Base-by-base conservation (phyloP, 2,888 invertebrate species). In the Stenoptilia bipunctidactyla region DNA sequence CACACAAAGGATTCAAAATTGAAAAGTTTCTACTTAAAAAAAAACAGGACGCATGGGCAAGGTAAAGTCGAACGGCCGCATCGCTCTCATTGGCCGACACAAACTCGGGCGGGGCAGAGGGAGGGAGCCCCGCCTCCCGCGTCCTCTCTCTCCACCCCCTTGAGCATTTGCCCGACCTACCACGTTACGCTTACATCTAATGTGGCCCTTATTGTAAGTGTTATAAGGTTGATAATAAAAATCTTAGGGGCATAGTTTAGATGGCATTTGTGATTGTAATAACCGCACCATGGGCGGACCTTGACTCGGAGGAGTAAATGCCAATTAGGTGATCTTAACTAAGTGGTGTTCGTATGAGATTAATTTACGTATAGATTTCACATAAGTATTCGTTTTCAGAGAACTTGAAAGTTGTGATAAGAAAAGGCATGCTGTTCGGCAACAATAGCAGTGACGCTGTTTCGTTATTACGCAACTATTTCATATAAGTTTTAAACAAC, bases 271-370 rank as follows among this genome's bases (percentile, higher is more conserved):
- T 60, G 66, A 75, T 75, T 75, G 75, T 69, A 63, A 63, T 74
- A 74, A 76, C 74, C 68, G 66, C 61, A 70, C 74, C 79, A 82
- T 82, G 80, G 82, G 82, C 82, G 82, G 77, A 79, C 67, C 79
- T 66, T 61, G 63, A 53, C 62, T 69, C 60, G 58, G 62, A 66
- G 64, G 64, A 64, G 67, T 59, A 67, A 74, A 77, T 70, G 70
- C 74, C 82, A 82, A 82, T 82, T 82, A 82, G 66, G 66, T 61
- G 66, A 61, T 62, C 55, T 51, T 49, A 40, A 47, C n/a, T n/a
- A n/a, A n/a, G n/a, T n/a, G n/a, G n/a, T n/a, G n/a, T n/a, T n/a
- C n/a, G n/a, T n/a, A n/a, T n/a, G n/a, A n/a, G n/a, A n/a, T n/a
- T n/a, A n/a, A n/a, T n/a, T n/a, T n/a, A n/a, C n/a, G n/a, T n/a